Evolutionary conservation across 1,140 invertebrate genomes (phyloP).

Genomic region (Lordiphosa stackelbergi): DNA sequence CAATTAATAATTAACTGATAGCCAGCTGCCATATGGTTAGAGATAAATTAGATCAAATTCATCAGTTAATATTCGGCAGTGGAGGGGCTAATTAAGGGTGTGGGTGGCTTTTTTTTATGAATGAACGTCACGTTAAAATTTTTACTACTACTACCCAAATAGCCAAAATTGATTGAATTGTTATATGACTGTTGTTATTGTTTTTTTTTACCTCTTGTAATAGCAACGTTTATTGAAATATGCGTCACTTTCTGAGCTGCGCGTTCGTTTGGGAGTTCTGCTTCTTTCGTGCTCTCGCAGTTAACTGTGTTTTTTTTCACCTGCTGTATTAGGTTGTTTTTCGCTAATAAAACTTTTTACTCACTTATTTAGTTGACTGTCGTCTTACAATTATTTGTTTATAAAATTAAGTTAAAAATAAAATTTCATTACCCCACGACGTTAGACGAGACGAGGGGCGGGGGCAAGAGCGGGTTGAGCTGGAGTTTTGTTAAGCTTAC

Average conservation of each 20-base stretch:
- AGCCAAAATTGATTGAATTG: too few species aligned
- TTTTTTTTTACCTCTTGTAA: conserved; percentile 46
- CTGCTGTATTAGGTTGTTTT: conserved; percentile 22
- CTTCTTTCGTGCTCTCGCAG: conserved; percentile 5
- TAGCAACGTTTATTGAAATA: conserved; percentile 33
- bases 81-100: background rate
- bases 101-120: conserved; percentile 45
- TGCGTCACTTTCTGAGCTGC: conserved; percentile 34
- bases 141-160: background rate
- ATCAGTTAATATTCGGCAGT: background rate
- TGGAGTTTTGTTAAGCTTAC: too few species aligned
- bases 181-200: background rate
- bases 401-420: conserved; percentile 29
- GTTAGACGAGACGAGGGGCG: too few species aligned
- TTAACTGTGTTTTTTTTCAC: conserved; percentile 30
- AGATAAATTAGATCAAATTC: background rate
- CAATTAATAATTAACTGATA: too few species aligned
- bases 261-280: conserved; percentile 15
- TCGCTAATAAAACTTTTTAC: conserved; percentile 13
- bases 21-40: too few species aligned
- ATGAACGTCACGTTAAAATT: conserved; percentile 35
- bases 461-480: too few species aligned
- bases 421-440: conserved; percentile 8
- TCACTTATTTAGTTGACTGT: conserved; percentile 21
- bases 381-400: conserved; percentile 20